Conservation (phyloP, 2,113 vertebrate genomes). For the Strigops habroptila region DNA sequence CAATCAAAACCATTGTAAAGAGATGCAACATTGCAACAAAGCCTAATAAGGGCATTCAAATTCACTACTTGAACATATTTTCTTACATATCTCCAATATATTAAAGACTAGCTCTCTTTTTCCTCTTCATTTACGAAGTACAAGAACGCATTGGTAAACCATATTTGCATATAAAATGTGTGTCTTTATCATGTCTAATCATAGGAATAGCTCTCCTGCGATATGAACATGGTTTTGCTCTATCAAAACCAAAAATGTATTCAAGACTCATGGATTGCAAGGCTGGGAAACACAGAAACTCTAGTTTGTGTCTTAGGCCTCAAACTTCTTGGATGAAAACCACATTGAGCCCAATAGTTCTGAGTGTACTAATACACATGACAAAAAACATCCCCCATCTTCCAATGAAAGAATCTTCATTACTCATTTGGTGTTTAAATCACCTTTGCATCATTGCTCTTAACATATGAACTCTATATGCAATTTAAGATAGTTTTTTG, state of each 20-base stretch:
- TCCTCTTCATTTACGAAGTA: background rate
- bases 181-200: background rate
- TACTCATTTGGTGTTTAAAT: background rate
- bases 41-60: background rate
- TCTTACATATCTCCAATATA: background rate
- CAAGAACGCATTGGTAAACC: background rate
- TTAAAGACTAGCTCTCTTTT: background rate
- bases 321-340: background rate
- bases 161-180: accelerated
- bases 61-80: background rate
- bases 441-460: background rate
- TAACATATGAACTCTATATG: background rate
- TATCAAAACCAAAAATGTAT: background rate
- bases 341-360: background rate
- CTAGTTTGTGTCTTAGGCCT: background rate
- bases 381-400: too few species aligned
- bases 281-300: background rate
- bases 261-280: background rate
- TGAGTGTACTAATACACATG: background rate
- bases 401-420: background rate
- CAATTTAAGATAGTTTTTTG: background rate
- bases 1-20: background rate
- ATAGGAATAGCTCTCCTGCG: background rate
- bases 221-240: background rate
- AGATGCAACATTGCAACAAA: background rate